Evolutionary conservation across 2,888 invertebrate species (phyloP), one percentile per base, ranked within the genome.

Genomic region (Flexamia atlantica): DNA sequence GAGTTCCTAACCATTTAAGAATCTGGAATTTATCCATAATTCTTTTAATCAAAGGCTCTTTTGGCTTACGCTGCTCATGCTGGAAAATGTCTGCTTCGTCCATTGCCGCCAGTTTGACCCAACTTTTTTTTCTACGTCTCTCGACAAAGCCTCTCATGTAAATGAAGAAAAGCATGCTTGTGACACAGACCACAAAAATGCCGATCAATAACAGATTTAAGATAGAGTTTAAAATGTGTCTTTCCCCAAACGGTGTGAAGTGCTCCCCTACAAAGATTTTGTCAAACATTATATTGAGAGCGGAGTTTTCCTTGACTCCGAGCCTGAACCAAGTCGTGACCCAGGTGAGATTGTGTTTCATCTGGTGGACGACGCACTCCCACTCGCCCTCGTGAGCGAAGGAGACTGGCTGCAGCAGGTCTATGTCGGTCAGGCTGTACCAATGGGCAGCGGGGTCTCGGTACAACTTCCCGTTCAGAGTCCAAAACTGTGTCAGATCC

Each of bases 291-390:
- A 57, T 32, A 30, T 14, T 23, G 4, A 79, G 23, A 17, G 25
- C 14, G 10, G 79, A 20, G 14, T 30, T n/a, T 32, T 53, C 32
- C 23, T 20, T 30, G 2, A 79, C 74, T 30, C 72, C 57, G 1
- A 83, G 82, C 25, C 82, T 74, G 28, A 83, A 83, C 82, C 82
- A 83, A 20, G 74, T 40, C 0, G 82, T 83, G 0, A 83, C 53
- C 82, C 82, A 83, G 14, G 82, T 83, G 12, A 83, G 74, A 28
- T 83, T 83, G n/a, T 74, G 14, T n/a, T 83, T 50, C 10, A 40
- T 60, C 60, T 83, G 82, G 10, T 9, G 53, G 14, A 83, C 74
- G 0, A 74, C 72, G 74, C 82, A 83, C 40, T 83, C 82, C 82
- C 82, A 83, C 25, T 74, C 82, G 1, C 82, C 82, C 20, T 53